Conservation (phyloP, 23 tunicate species). For the Oikopleura dioica region DNA sequence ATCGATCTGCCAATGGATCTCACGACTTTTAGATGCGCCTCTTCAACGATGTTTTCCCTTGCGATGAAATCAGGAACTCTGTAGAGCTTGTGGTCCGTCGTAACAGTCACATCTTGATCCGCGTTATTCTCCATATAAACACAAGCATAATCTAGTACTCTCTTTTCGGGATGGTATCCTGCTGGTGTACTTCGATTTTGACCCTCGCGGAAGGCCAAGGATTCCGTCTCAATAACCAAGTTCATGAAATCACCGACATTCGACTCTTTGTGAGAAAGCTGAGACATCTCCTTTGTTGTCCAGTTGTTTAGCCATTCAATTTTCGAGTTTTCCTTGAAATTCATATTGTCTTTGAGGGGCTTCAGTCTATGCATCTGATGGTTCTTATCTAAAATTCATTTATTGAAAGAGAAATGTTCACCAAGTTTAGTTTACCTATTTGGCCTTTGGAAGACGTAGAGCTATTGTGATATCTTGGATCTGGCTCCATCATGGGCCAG, state of each 20-base stretch:
- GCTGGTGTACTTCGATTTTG: no score
- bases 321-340: constrained; percentile 67
- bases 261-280: constrained; percentile 49
- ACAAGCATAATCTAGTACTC: constrained; percentile 48
- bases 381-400: constrained; percentile 13
- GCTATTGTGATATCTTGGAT: background rate
- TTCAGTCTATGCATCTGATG: constrained; percentile 59
- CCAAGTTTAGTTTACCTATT: no score
- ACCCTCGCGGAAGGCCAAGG: constrained; percentile 27
- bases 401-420: no score
- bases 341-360: constrained; percentile 53
- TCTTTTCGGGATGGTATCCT: no score
- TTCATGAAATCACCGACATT: constrained; percentile 49
- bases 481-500: constrained; percentile 3
- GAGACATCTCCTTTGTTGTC: constrained; percentile 50
- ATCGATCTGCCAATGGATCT: constrained; percentile 29
- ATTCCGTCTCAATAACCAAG: constrained; percentile 53
- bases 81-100: background rate
- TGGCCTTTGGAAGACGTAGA: background rate
- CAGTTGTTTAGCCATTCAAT: constrained; percentile 89
- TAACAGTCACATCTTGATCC: constrained; percentile 34
- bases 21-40: constrained; percentile 61
- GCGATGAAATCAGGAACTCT: background rate
- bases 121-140: constrained; percentile 84
- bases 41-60: constrained; percentile 43